Conservation (phyloP, 2,888 invertebrate genomes). For the Leptarthrus brevirostris region DNA sequence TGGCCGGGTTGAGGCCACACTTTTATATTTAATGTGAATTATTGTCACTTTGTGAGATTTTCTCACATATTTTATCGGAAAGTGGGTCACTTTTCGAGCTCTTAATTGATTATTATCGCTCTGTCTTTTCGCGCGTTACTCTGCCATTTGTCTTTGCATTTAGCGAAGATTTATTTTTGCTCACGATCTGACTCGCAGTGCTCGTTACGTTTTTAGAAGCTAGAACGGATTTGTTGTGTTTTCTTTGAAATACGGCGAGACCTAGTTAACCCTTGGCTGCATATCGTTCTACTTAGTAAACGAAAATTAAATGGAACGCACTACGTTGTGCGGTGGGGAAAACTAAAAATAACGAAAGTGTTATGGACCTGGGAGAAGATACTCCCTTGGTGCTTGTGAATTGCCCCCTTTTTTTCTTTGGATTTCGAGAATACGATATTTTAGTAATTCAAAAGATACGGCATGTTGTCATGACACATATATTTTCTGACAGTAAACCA, state of each 20-base stretch:
- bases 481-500: too few relatives aligned
- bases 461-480: too few relatives aligned
- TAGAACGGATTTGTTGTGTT: conserved; percentile 5
- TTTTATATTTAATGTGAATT: background rate
- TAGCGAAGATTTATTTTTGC: conserved; percentile 8
- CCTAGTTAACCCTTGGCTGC: background rate
- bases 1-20: conserved; percentile 16
- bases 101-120: conserved; percentile 1
- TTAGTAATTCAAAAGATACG: too few relatives aligned
- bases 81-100: conserved; percentile 25
- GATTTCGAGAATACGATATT: too few relatives aligned
- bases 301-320: too few relatives aligned
- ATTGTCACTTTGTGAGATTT: conserved; percentile 36
- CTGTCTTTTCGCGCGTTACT: background rate
- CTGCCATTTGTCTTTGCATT: background rate
- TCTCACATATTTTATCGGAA: conserved; percentile 35
- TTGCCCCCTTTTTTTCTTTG: too few relatives aligned
- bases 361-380: too few relatives aligned
- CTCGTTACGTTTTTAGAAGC: conserved; percentile 3
- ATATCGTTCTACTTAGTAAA: too few relatives aligned
- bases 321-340: too few relatives aligned
- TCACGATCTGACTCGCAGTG: background rate
- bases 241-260: conserved; percentile 1
- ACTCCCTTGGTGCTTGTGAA: too few relatives aligned
- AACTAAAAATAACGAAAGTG: too few relatives aligned